These are phyloP conservation scores for Spermophilus dauricus DNA, from an alignment of 2,113 vertebrate species.

Conservation along the genomic window DNA sequence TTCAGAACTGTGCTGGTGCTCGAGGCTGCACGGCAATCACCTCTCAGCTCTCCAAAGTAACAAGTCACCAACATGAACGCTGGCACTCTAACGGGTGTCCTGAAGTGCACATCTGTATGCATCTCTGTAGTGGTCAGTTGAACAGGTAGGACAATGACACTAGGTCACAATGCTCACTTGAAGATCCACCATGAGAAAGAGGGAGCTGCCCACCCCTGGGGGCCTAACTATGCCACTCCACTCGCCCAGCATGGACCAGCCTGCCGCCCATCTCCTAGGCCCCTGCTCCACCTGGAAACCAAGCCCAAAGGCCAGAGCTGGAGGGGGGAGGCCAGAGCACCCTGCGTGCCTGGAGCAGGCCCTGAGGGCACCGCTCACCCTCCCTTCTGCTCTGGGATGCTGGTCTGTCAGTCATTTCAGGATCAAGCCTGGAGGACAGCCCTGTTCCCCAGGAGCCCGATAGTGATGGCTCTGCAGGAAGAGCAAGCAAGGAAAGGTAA, in stretches of 20 bases:
- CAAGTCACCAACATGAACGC: fast-evolving
- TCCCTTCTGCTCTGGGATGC: not conserved
- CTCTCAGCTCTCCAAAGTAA: not conserved
- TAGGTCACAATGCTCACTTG: fast-evolving
- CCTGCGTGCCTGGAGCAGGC: not conserved
- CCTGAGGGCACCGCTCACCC: fast-evolving
- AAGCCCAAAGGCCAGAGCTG: not conserved
- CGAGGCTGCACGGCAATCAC: not conserved
- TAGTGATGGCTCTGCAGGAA: not conserved
- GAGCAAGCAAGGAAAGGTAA: not conserved
- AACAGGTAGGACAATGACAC: not conserved
- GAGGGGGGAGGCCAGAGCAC: not conserved
- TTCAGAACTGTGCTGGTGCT: not conserved
- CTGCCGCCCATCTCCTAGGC: not conserved
- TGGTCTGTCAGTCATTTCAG: fast-evolving
- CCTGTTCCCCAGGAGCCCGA: no score
- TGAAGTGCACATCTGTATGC: fast-evolving
- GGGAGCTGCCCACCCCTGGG: not conserved
- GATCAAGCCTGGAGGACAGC: fast-evolving
- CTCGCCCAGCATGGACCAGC: not conserved
- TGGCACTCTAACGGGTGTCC: not conserved
- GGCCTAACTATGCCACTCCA: no score
- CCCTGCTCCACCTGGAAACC: not conserved
- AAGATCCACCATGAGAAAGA: fast-evolving
- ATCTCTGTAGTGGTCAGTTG: fast-evolving